These are phyloP conservation scores for Sinocyclocheilus grahami DNA, from an alignment of 2,113 vertebrate genomes.

Conservation along the genomic window DNA sequence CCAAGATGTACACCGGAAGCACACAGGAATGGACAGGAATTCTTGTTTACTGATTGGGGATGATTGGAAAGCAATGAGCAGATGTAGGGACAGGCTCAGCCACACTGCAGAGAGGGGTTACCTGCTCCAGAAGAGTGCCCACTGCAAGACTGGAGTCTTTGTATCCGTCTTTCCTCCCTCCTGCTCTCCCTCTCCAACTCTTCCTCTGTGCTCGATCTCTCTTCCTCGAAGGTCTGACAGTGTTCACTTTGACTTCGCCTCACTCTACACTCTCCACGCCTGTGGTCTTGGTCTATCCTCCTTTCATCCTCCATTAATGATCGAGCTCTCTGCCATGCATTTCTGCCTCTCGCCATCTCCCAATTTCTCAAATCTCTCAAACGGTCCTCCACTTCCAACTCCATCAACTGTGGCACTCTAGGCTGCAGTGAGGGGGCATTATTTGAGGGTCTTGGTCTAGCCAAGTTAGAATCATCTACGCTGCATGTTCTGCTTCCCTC, in stretches of 20 bases:
- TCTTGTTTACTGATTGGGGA: constrained; percentile 28
- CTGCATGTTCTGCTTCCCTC: constrained; percentile 53
- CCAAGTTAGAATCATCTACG: constrained; percentile 44
- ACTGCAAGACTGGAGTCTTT: constrained; percentile 59
- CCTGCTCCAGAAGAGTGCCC: constrained; percentile 67
- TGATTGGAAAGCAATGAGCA: constrained; percentile 42
- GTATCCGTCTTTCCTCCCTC: constrained; percentile 48
- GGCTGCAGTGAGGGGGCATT: background rate
- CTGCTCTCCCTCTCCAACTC: constrained; percentile 57
- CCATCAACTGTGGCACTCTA: constrained; percentile 50
- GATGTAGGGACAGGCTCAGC: constrained; percentile 5
- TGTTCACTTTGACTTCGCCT: constrained; percentile 58
- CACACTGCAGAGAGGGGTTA: constrained; percentile 61
- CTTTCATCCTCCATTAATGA: constrained; percentile 36
- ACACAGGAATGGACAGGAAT: background rate
- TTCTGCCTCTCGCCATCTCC: constrained; percentile 36
- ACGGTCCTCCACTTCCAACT: constrained; percentile 49
- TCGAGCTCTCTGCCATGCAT: background rate
- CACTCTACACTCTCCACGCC: constrained; percentile 31
- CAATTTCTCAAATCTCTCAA: constrained; percentile 47
- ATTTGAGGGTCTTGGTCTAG: constrained; percentile 48
- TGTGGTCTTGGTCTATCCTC: constrained; percentile 33
- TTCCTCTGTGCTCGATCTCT: constrained; percentile 60
- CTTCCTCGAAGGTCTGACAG: constrained; percentile 32
- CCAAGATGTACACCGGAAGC: background rate